Conservation (phyloP, 2,888 invertebrate species). For the Macrophya annulata region DNA sequence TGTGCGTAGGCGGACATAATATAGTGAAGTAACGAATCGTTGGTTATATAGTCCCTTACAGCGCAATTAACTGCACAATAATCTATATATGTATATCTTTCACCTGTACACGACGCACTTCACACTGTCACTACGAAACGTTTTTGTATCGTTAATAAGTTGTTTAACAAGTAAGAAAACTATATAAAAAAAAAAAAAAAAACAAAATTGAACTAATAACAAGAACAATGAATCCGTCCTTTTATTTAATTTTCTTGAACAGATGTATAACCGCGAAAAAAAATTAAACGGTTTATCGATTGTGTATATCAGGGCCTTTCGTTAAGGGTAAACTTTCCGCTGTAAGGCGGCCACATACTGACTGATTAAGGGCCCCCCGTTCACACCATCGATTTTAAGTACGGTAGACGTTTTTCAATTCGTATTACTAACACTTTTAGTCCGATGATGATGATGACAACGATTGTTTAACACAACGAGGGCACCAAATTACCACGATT, state of each 20-base stretch:
- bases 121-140: slow-evolving; percentile 64
- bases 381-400: background rate
- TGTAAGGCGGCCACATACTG: slow-evolving; percentile 51
- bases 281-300: background rate
- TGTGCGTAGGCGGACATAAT: slow-evolving; percentile 92
- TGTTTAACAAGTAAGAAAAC: background rate
- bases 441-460: background rate
- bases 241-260: background rate
- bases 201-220: background rate
- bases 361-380: background rate
- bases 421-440: background rate
- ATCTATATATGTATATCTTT: slow-evolving; percentile 57
- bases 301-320: slow-evolving; percentile 28
- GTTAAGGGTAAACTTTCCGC: slow-evolving; percentile 14
- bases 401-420: background rate
- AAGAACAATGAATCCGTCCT: slow-evolving; percentile 35
- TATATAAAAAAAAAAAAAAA: background rate
- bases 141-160: slow-evolving; percentile 7
- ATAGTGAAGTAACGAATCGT: slow-evolving; percentile 61
- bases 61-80: slow-evolving; percentile 31
- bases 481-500: background rate
- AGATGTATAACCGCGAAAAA: no score
- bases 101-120: slow-evolving; percentile 72
- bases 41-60: slow-evolving; percentile 44
- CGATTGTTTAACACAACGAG: background rate